Percentiles rank a stretch among this genome's conserved stretches.
Conservation (phyloP, 2,113 vertebrate genomes). For the Istiophorus platypterus region DNA sequence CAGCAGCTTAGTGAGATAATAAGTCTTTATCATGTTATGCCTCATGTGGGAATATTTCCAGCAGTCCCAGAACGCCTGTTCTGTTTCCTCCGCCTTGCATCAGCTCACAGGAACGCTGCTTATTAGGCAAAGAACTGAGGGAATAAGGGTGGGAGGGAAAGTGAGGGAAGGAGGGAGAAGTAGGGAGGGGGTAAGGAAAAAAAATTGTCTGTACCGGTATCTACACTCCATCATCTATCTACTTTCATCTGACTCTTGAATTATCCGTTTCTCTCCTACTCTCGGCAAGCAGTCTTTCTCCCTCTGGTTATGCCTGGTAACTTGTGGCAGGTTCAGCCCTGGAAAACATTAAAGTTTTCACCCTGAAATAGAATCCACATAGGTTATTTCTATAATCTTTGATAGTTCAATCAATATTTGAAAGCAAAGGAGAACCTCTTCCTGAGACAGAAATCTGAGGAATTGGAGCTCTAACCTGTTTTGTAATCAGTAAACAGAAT, state of each 20-base stretch:
- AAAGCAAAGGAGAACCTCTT: conserved; percentile 55
- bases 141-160: conserved; percentile 74
- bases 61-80: conserved; percentile 84
- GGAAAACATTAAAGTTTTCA: conserved; percentile 75
- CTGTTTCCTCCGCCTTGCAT: conserved; percentile 86
- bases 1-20: conserved; percentile 85
- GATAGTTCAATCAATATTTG: conserved; percentile 76
- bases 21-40: conserved; percentile 85
- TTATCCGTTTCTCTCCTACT: conserved; percentile 70
- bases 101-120: conserved; percentile 85
- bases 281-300: conserved; percentile 51
- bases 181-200: conserved; percentile 50
- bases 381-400: conserved; percentile 70
- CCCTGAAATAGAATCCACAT: conserved; percentile 67
- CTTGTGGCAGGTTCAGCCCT: conserved; percentile 72
- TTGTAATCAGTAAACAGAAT: conserved; percentile 73
- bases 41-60: conserved; percentile 86
- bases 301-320: conserved; percentile 70
- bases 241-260: conserved; percentile 82
- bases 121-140: conserved; percentile 86
- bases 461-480: conserved; percentile 60
- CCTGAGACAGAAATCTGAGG: conserved; percentile 49
- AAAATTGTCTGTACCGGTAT: conserved; percentile 75
- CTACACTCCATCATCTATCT: conserved; percentile 81
- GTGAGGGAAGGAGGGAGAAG: conserved; percentile 37